Conservation (phyloP, 1,140 invertebrate species). For the Carposina sasakii region DNA sequence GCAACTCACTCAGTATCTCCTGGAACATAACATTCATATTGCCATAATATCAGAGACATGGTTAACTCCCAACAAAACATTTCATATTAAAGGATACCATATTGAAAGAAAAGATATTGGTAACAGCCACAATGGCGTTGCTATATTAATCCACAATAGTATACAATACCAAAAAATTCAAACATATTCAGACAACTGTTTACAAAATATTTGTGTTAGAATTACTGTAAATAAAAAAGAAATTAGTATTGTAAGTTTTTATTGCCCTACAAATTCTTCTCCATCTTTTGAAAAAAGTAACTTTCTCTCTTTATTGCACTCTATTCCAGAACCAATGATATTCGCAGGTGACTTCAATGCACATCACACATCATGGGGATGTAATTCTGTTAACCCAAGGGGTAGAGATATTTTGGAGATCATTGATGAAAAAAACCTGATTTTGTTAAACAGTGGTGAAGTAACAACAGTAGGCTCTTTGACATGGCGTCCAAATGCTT, state of each 20-base stretch:
- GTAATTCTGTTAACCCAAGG: conserved; percentile 1
- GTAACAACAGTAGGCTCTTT: conserved; percentile 15
- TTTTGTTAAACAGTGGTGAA: conserved; percentile 14
- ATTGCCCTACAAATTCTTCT: conserved; percentile 8
- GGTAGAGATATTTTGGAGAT: conserved; percentile 6
- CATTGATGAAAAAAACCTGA: conserved; percentile 13
- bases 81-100: conserved; percentile 16
- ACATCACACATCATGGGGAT: conserved; percentile 19
- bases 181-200: not conserved
- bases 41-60: conserved; percentile 20
- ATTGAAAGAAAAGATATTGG: conserved; percentile 20
- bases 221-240: conserved; percentile 9
- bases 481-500: conserved; percentile 15
- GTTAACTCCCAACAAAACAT: conserved; percentile 12
- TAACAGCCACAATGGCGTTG: conserved; percentile 24
- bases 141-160: conserved; percentile 23
- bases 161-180: conserved; percentile 4
- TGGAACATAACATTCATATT: conserved; percentile 14
- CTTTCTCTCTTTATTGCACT: conserved; percentile 15
- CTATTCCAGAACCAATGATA: conserved; percentile 20
- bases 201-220: conserved; percentile 1
- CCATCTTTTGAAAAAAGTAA: conserved; percentile 14
- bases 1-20: conserved; percentile 13
- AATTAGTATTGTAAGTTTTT: conserved; percentile 11
- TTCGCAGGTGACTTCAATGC: conserved; percentile 27